phyloP scores from a whole-genome alignment of 2,888 invertebrate species.

The Hypsopygia costalis region DNA sequence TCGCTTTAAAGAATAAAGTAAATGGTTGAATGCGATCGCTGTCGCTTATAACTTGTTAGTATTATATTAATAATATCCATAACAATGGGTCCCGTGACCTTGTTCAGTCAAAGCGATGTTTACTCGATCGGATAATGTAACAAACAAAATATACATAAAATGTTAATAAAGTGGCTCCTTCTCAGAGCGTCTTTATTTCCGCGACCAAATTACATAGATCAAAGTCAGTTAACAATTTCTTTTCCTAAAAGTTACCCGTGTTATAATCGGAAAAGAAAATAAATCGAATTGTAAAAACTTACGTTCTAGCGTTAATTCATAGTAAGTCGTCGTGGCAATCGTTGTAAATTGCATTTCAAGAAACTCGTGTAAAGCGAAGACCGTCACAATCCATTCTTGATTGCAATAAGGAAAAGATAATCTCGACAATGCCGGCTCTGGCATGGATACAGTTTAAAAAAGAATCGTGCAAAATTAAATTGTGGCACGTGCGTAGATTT shows the following conservation, averaged over 20 bases:
- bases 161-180: neutral
- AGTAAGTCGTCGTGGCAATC: neutral
- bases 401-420: neutral
- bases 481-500: neutral
- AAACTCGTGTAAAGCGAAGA: neutral
- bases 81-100: slow-evolving; percentile 13
- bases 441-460: neutral
- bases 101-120: slow-evolving; percentile 19
- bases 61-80: slow-evolving; percentile 10
- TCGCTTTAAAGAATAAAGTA: too few relatives aligned
- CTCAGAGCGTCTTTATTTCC: neutral
- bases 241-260: neutral
- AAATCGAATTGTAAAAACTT: neutral
- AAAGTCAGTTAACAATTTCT: neutral
- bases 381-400: slow-evolving; percentile 1
- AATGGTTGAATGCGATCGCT: neutral
- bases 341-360: slow-evolving; percentile 1
- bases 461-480: neutral
- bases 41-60: slow-evolving; percentile 16
- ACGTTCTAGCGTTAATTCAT: neutral
- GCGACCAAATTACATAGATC: neutral
- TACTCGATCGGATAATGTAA: slow-evolving; percentile 13
- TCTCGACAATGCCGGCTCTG: neutral
- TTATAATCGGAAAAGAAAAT: neutral
- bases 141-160: slow-evolving; percentile 11